Conservation (phyloP, 2,113 vertebrate genomes). For the Festucalex cinctus region DNA sequence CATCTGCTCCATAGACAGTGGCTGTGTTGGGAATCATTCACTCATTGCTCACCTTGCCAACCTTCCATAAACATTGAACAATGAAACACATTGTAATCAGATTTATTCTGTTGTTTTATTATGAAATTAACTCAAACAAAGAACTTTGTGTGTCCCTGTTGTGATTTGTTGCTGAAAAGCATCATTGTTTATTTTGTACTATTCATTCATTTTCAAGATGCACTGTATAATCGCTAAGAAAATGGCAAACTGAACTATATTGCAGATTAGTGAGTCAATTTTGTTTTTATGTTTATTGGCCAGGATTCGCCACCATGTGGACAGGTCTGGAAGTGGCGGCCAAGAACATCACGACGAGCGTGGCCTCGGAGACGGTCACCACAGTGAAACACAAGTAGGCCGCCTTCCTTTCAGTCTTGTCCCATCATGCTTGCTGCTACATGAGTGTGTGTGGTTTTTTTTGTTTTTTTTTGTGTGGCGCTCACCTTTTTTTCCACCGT, state of each 20-base stretch:
- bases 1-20: not conserved
- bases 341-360: slow-evolving; percentile 86
- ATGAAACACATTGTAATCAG: too few species aligned
- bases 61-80: too few species aligned
- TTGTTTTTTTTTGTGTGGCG: slow-evolving; percentile 8
- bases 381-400: slow-evolving; percentile 94
- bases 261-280: not conserved
- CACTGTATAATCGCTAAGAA: too few species aligned
- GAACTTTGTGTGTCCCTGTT: too few species aligned
- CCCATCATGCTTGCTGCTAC: not conserved
- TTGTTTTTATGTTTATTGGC: not conserved
- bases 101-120: too few species aligned
- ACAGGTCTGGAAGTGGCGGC: slow-evolving; percentile 91
- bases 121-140: too few species aligned
- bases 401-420: not conserved
- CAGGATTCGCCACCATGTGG: slow-evolving; percentile 96
- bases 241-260: too few species aligned
- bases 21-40: too few species aligned
- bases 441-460: not conserved
- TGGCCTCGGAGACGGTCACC: slow-evolving; percentile 89
- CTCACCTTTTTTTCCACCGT: slow-evolving; percentile 41
- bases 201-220: too few species aligned
- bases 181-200: too few species aligned
- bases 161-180: too few species aligned
- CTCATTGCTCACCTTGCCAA: too few species aligned